Base-by-base conservation (phyloP, 2,113 vertebrate genomes). In the Myocastor coypus region DNA sequence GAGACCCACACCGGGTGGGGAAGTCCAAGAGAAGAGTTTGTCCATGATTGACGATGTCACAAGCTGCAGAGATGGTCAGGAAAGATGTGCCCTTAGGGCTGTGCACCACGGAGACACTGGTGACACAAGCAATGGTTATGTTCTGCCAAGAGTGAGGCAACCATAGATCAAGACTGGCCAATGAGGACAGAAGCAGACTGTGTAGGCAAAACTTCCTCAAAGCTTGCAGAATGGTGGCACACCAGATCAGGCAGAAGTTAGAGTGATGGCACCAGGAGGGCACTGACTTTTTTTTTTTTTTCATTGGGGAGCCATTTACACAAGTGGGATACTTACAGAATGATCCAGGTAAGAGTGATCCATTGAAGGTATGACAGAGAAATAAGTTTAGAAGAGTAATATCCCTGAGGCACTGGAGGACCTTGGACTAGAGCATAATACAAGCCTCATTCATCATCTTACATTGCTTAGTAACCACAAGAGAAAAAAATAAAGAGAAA, bases 371-470 rank as follows among this genome's bases (percentile, higher is more conserved):
- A n/a, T 0, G 24, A 28, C 37, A 87, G 24, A 61, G 32, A 95
- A 93, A 59, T 84, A n/a, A 81, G 7, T 88, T 32, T 66, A 89
- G 20, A 87, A 92, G 37, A 71, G 26, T n/a, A 83, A 87, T 59
- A 6, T 83, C 50, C 40, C 73, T 26, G 40, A 78, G 66, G 52
- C 24, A 8, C 14, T 20, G 19, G 13, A 16, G 30, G 91, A 64
- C 34, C 7, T 63, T 50, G 61, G 42, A 17, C 32, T 52, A 37
- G 34, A 66, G 26, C n/a, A 91, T 73, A 68, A 92, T 28, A 16
- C 30, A 86, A 85, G 55, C 30, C n/a, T 64, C 0, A 14, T 14
- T 34, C 20, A 5, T 86, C 73, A 82, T 83, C 89, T 93, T 85
- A 66, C 78, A 78, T 83, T 78, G 83, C 42, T 42, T 73, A 28